A percentile compares a stretch with the other conserved stretches of the same genome.
Conservation (phyloP, 1,140 invertebrate species). For the Meloidogyne exigua region DNA sequence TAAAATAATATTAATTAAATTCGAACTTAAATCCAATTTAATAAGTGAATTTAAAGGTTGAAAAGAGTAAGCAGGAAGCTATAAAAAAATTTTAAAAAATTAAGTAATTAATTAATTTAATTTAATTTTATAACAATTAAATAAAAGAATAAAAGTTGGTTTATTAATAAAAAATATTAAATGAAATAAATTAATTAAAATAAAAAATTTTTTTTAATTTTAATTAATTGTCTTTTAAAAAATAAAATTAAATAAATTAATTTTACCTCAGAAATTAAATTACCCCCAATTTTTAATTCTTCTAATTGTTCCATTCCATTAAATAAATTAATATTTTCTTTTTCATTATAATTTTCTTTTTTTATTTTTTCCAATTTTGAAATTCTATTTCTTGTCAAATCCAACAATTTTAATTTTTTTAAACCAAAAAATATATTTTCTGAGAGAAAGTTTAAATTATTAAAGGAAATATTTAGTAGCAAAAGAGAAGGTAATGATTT, state of each 20-base stretch:
- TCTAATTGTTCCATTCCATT: not conserved
- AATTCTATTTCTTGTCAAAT: slow-evolving; percentile 11
- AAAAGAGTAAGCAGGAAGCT: not conserved
- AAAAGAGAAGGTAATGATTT: not conserved
- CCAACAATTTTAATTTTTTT: slow-evolving; percentile 16
- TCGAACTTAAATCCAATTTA: slow-evolving; percentile 8
- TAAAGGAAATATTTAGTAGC: slow-evolving; percentile 6
- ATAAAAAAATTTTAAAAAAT: not conserved
- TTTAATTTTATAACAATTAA: no score
- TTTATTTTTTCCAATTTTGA: slow-evolving; percentile 25
- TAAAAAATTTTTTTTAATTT: no score
- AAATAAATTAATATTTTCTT: slow-evolving; percentile 18
- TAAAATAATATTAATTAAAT: not conserved
- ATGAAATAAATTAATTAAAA: no score
- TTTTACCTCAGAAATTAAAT: slow-evolving; percentile 15
- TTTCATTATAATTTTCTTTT: not conserved
- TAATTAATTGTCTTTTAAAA: not conserved
- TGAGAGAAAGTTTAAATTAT: slow-evolving; percentile 5
- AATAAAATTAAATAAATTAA: not conserved
- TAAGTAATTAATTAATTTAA: no score
- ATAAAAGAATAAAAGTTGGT: no score
- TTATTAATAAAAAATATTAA: no score
- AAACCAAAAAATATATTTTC: slow-evolving; percentile 12
- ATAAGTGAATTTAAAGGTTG: not conserved
- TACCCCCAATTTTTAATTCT: slow-evolving; percentile 12